Percentiles rank a stretch among this genome's conserved stretches.
Conservation (phyloP, 2,113 vertebrate species). For the Ptyas mucosa region DNA sequence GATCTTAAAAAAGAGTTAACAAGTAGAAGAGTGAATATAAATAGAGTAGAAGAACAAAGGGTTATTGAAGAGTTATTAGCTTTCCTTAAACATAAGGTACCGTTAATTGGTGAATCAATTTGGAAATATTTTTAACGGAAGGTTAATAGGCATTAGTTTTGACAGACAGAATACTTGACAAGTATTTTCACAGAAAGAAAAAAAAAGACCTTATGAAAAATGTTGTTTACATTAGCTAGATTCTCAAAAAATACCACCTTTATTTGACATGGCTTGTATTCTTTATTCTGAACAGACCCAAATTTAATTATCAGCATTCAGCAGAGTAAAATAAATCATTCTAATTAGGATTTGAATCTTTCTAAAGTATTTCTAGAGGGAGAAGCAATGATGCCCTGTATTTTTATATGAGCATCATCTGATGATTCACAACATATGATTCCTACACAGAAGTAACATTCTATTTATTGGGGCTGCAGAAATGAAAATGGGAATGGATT, state of each 20-base stretch:
- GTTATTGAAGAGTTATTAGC: not conserved
- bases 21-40: not conserved
- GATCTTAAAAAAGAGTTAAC: not conserved
- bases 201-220: not conserved
- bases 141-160: not conserved
- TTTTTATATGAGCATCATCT: not conserved
- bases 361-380: slow-evolving; percentile 17
- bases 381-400: not conserved
- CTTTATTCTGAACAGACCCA: not conserved
- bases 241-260: not conserved
- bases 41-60: not conserved
- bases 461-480: not conserved
- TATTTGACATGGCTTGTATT: not conserved
- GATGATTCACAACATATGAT: not conserved
- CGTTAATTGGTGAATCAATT: not conserved
- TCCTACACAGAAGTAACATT: not conserved
- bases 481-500: not conserved
- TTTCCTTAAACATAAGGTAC: not conserved
- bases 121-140: not conserved
- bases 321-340: not conserved
- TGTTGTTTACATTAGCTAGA: not conserved
- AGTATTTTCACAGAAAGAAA: not conserved
- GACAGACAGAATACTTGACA: not conserved
- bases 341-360: not conserved
- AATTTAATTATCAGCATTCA: slow-evolving; percentile 5